These are phyloP conservation scores for Paracyprichromis sp. DNA, from an alignment of 2,113 vertebrate species.

Conservation along the genomic window DNA sequence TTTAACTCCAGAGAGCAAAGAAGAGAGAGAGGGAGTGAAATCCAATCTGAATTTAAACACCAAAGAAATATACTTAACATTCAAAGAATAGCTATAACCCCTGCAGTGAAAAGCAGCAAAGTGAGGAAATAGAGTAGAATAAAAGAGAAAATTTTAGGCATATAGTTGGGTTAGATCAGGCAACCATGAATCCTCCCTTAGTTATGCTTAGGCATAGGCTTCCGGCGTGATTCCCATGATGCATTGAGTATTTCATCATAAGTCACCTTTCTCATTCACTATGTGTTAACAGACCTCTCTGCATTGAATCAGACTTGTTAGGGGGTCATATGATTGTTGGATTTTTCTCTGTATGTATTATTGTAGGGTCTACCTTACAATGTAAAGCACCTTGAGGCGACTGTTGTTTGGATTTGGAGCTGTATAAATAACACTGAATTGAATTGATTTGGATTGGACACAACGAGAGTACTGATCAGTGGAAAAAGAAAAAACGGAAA, in stretches of 20 bases:
- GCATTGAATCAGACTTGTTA: background rate
- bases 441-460: background rate
- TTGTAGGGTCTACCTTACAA: background rate
- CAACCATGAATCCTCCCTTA: background rate
- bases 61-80: background rate
- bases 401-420: background rate
- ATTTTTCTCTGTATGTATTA: background rate
- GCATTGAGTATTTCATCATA: background rate
- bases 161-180: background rate
- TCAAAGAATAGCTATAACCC: background rate
- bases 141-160: background rate
- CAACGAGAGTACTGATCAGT: background rate
- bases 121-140: background rate
- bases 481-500: background rate
- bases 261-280: background rate
- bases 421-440: background rate
- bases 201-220: background rate
- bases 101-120: background rate
- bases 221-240: background rate
- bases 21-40: background rate
- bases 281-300: background rate
- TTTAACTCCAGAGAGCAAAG: background rate
- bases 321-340: background rate
- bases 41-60: background rate
- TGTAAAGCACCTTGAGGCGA: background rate